Evolutionary conservation across 2,797 vertebrate species (phyloP).

Genomic region (Avahi laniger): DNA sequence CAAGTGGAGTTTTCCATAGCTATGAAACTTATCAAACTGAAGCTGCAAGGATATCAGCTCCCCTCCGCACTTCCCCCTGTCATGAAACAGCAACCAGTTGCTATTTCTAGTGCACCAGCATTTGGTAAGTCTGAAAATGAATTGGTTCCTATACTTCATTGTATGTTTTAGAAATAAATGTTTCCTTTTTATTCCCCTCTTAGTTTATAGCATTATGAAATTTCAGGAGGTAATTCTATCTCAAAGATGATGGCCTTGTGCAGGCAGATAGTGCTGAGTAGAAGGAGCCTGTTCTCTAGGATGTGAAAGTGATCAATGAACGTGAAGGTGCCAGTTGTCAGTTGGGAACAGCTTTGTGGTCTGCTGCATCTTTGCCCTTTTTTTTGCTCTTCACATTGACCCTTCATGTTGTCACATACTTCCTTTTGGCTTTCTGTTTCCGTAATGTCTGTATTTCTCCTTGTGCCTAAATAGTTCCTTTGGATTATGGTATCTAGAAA

Average conservation of each 20-base stretch:
- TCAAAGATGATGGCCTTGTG: not conserved
- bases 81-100: constrained; percentile 93
- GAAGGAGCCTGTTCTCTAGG: not conserved
- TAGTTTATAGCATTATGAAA: not conserved
- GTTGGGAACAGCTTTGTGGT: not conserved
- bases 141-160: not conserved
- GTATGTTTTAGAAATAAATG: not conserved
- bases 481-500: not conserved
- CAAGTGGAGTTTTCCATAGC: constrained; percentile 98
- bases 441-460: not conserved
- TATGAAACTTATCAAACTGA: constrained; percentile 99
- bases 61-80: constrained; percentile 92
- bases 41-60: constrained; percentile 96
- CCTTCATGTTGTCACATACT: not conserved
- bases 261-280: not conserved
- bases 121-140: constrained; percentile 89
- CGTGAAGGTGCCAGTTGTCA: not conserved
- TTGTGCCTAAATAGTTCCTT: not conserved
- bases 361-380: not conserved
- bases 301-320: not conserved
- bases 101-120: constrained; percentile 87
- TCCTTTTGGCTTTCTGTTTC: not conserved
- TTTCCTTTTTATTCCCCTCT: not conserved
- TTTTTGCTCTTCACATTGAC: not conserved
- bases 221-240: not conserved